Evolutionary conservation across 2,888 invertebrate species (phyloP), one percentile per base, ranked within the genome.

Genomic region (Apotomis betuletana): DNA sequence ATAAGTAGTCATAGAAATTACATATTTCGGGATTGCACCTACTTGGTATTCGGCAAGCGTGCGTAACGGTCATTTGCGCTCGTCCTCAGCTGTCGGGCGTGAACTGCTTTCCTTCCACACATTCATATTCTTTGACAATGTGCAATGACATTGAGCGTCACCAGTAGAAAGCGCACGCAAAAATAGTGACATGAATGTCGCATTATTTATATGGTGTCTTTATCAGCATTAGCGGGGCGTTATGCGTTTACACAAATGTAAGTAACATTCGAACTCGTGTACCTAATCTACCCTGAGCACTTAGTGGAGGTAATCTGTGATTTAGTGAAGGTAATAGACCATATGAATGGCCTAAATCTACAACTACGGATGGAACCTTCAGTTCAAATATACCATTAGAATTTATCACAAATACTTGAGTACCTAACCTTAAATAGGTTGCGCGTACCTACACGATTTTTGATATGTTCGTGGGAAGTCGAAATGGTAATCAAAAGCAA

Each of bases 1-100:
- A 27, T 15, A 27, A 27, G 27, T 27, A 2, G 1, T 27, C 27
- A 27, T 27, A 27, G 27, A 27, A 44, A 44, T 9, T 46, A 46
- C 41, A 15, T 55, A 61, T 72, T 55, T 69, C 13, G 69, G 61
- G 46, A 63, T 57, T 36, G 49, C 68, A 52, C 69, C 46, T 57
- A 54, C 73, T 81, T 78, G 73, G 77, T 80, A 81, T 81, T 79
- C 81, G 63, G 58, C 58, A 51, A 69, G 74, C 73, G 74, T 57
- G 74, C 59, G 75, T 80, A 80, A 79, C 81, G 80, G 80, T 62
- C 75, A 69, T 71, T 52, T 55, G 75, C 69, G 71, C 9, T 70
- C 68, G 64, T 74, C 72, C 57, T 61, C 62, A 44, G 65, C 63
- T 9, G 55, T 46, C 44, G 60, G 15, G 27, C 58, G 64, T 51